These are phyloP conservation scores for Rhizomys pruinosus DNA, from an alignment of 2,113 vertebrate species.

Conservation along the genomic window DNA sequence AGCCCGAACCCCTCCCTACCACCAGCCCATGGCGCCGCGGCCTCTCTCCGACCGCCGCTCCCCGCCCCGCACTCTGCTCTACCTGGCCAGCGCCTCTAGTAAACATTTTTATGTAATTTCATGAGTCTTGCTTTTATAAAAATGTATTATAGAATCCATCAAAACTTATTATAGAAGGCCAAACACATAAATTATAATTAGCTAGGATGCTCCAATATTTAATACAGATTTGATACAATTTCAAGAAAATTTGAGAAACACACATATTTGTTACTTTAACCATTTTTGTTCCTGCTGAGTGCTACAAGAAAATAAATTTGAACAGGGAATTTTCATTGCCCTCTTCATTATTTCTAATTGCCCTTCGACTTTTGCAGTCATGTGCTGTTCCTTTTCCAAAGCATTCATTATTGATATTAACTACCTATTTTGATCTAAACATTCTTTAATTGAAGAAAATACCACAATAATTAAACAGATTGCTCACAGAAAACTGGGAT, in stretches of 20 bases:
- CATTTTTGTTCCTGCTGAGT: not conserved
- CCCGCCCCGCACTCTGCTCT: not conserved
- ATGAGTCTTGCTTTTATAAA: not conserved
- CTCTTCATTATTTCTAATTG: slow-evolving; percentile 52
- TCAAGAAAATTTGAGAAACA: slow-evolving; percentile 8
- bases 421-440: not conserved
- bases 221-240: not conserved
- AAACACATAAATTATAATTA: slow-evolving; percentile 11
- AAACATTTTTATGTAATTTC: slow-evolving; percentile 43
- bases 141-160: not conserved
- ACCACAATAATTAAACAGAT: slow-evolving; percentile 16
- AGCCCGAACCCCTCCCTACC: slow-evolving; percentile 67
- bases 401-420: slow-evolving; percentile 12
- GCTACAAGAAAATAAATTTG: not conserved
- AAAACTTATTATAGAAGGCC: not conserved
- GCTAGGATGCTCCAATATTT: not conserved
- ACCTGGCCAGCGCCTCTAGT: not conserved
- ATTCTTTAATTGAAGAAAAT: slow-evolving; percentile 16
- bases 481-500: not conserved
- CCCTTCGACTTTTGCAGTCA: slow-evolving; percentile 4
- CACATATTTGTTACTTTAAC: not conserved
- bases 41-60: slow-evolving; percentile 57
- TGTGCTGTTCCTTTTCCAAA: slow-evolving; percentile 25
- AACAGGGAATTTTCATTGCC: slow-evolving; percentile 13
- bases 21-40: slow-evolving; percentile 80